Percentiles rank a stretch among this genome's conserved stretches.
phyloP scores from a whole-genome alignment of 2,888 invertebrate species.

The Deilephila porcellus region DNA sequence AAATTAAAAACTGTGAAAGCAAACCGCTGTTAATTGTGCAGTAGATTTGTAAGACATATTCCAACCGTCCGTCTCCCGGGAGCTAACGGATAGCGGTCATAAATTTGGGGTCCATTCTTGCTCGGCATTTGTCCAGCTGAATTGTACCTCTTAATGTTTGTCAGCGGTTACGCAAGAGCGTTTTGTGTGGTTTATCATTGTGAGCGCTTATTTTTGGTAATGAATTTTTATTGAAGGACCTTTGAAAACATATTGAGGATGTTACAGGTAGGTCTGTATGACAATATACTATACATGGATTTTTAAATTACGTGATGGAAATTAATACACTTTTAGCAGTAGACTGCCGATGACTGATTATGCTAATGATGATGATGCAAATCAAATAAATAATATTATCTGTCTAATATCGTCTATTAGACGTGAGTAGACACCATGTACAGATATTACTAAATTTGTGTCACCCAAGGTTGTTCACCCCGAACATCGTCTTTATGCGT shows the following conservation, averaged over 20 bases:
- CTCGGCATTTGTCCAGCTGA: conserved; percentile 66
- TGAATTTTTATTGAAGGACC: not conserved
- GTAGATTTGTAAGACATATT: conserved; percentile 29
- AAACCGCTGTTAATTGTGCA: conserved; percentile 20
- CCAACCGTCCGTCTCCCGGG: conserved; percentile 43
- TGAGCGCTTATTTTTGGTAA: not conserved
- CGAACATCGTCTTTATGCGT: too few species aligned
- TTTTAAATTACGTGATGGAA: too few species aligned
- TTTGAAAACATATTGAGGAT: not conserved
- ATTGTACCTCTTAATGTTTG: conserved; percentile 31
- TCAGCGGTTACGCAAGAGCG: conserved; percentile 24
- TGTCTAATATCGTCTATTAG: too few species aligned
- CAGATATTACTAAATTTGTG: too few species aligned
- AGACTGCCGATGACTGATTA: too few species aligned
- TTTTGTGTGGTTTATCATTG: conserved; percentile 1
- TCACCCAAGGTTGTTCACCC: too few species aligned
- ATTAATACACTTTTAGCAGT: too few species aligned
- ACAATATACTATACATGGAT: too few species aligned
- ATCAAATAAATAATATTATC: too few species aligned
- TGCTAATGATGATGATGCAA: too few species aligned
- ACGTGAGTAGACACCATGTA: too few species aligned
- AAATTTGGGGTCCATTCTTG: conserved; percentile 70
- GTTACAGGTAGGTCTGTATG: not conserved
- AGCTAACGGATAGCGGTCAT: conserved; percentile 67
- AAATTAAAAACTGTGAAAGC: conserved; percentile 13